Evolutionary conservation across 2,888 invertebrate genomes (phyloP), one percentile per base, ranked within the genome.

Genomic region (Hipparchia sbordonii): DNA sequence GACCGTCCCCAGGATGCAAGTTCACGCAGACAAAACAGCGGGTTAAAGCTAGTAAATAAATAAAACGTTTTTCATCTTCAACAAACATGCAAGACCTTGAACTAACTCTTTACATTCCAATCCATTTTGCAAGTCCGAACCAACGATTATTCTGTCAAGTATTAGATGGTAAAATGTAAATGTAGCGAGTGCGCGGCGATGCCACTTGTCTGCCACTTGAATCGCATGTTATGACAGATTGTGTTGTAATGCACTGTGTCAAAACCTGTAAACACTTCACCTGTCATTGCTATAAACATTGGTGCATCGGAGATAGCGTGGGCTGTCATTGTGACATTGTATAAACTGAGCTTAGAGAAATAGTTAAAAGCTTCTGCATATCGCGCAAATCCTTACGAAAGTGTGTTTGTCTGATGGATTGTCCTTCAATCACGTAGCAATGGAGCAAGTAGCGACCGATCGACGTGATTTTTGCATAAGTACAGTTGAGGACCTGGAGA

Each of bases 111-210:
- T 62, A 48, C 48, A 62, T 62, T 62, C 13, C 46, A 62, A 62
- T 62, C n/a, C 4, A 48, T 62, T 61, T 62, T 46, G 62, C 62
- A 62, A 62, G 13, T 13, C 48, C 62, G 13, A 62, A 46, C 61
- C 61, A 46, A 62, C 46, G 13, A 48, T 62, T 62, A 62, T 62
- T 62, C 46, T 62, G 62, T 62, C 62, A 62, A 62, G 46, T 62
- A n/a, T 46, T 62, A 13, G 39, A 39, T 39, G 39, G 62, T 48
- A 62, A 48, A 62, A 62, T n/a, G 61, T 61, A 61, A 45, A 45
- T 61, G 45, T 45, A 61, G 13, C 6, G n/a, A n/a, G 6, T n/a
- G 7, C 45, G 61, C 7, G 8, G n/a, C n/a, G 56, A n/a, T 45
- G 61, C 61, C 61, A 61, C 46, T 46, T 46, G 61, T 61, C 61